Base-by-base conservation (phyloP, 30 jellyfish, hydroid and myxozoan genomes). In the Catostylus mosaicus region DNA sequence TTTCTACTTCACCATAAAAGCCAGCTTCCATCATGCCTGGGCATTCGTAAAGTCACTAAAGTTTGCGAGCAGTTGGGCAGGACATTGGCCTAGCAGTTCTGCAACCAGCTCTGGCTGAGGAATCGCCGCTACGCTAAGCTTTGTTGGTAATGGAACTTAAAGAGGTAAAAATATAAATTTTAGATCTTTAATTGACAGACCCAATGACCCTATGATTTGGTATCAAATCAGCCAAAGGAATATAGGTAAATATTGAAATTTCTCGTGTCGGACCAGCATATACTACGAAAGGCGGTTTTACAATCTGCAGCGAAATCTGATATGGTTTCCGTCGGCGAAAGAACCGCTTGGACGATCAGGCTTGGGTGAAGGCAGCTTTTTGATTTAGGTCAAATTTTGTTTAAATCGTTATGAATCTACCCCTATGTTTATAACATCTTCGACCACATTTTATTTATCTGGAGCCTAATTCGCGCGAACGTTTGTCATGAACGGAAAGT, bases 51-150 rank as follows among this genome's bases (percentile, higher is more conserved):
- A 82, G 57, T 69, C 84, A 60, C 59, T 67, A 63, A 65, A 34
- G 46, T 82, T 35, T 38, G 85, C 57, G 92, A 82, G 80, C 92
- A 82, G 83, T 82, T 82, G 85, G 92, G 92, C 92, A 82, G 85
- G 84, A 82, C 71, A 67, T 79, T 52, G 92, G 92, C 92, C 92
- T 82, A 82, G 80, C 92, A 69, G 54, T 60, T 72, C 77, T 54
- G 92, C 85, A 48, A 68, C 64, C 84, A 82, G 92, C 86, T n/a
- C 70, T 48, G 95, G 95, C 95, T 84, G 63, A 59, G 77, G 64
- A 71, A 68, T 86, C 96, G 67, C 96, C 67, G 69, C 96, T 65
- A 32, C 77, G 51, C 35, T 38, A 33, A 26, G 62, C 67, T 40
- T 69, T 26, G 0, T 31, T 3, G 82, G 77, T 69, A 24, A 69